phyloP scores from a whole-genome alignment of 92 coral and sea anemone species.

The Zoanthus sociatus region DNA sequence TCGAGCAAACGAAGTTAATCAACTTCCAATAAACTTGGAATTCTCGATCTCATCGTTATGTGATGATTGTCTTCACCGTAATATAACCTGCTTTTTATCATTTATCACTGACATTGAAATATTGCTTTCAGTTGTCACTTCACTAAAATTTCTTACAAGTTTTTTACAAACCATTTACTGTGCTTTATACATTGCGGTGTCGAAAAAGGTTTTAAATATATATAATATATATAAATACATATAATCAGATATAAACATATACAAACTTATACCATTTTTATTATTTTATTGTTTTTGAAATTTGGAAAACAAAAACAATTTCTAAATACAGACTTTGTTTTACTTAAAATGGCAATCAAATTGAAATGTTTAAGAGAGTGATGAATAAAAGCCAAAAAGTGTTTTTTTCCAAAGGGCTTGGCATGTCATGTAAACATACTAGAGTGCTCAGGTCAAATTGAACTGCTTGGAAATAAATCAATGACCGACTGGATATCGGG shows the following conservation, averaged over 20 bases:
- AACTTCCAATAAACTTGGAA: background rate
- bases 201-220: background rate
- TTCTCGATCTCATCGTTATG: background rate
- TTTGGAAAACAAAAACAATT: background rate
- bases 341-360: background rate
- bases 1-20: background rate
- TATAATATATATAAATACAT: background rate
- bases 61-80: background rate
- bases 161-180: background rate
- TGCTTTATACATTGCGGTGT: background rate
- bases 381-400: background rate
- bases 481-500: background rate
- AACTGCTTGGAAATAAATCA: conserved; percentile 3
- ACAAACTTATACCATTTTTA: too few relatives aligned
- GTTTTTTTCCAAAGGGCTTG: background rate
- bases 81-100: background rate
- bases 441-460: background rate
- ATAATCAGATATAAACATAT: background rate
- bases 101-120: background rate
- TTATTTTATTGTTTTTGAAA: background rate
- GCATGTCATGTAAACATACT: background rate
- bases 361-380: background rate
- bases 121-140: background rate
- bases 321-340: background rate
- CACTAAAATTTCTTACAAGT: background rate